These are phyloP conservation scores for Tragelaphus strepsiceros DNA, from an alignment of 2,113 vertebrate genomes.

Conservation along the genomic window DNA sequence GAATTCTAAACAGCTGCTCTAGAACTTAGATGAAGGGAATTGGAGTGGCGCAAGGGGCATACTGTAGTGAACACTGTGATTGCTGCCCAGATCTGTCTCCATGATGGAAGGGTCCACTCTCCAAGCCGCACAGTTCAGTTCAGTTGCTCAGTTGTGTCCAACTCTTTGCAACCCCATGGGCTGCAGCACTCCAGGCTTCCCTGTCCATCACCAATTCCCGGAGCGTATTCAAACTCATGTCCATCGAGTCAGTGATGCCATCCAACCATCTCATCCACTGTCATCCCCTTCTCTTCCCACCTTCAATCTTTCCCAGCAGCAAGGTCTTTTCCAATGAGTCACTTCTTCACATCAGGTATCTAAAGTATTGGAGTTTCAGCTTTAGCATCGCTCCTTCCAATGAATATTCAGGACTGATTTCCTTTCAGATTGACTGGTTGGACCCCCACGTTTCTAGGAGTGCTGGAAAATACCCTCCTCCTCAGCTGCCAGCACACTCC, in stretches of 20 bases:
- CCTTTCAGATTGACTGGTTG: not conserved
- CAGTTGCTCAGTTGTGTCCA: not conserved
- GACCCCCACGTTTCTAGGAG: not conserved
- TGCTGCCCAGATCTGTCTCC: not conserved
- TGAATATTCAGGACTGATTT: not conserved
- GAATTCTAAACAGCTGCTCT: not conserved
- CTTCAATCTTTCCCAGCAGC: not conserved
- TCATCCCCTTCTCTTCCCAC: not conserved
- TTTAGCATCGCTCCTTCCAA: not conserved
- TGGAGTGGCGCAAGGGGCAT: not conserved
- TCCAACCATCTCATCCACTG: not conserved
- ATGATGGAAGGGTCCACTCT: not conserved
- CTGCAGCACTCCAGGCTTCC: not conserved
- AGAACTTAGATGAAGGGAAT: not conserved
- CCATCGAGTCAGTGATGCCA: accelerated
- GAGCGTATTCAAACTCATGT: not conserved
- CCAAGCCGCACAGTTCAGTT: not conserved
- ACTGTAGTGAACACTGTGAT: not conserved
- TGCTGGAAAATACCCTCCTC: not conserved
- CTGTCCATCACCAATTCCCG: not conserved
- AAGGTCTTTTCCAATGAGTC: not conserved
- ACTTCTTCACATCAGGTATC: not conserved
- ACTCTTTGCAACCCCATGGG: not conserved
- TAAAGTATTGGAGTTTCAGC: not conserved
- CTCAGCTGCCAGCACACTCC: not conserved